Evolutionary conservation across 2,797 vertebrate genomes (phyloP).

Genomic region (Mormyrops attenuatus): DNA sequence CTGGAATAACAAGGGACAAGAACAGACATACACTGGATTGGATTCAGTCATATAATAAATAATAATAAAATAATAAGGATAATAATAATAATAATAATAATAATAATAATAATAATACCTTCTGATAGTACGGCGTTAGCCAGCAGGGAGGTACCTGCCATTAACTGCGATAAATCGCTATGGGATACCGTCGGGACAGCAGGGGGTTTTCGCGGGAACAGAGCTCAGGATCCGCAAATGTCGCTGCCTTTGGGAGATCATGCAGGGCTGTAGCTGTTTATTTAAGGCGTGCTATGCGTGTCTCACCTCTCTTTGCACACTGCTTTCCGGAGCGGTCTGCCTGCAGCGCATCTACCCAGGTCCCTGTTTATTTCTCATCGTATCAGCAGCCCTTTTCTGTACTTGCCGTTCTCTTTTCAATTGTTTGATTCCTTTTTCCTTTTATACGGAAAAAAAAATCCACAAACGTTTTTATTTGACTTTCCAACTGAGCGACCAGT

Average conservation of each 20-base stretch:
- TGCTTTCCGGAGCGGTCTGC: background rate
- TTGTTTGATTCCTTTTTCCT: conserved; percentile 11
- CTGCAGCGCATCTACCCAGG: background rate
- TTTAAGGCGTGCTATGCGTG: background rate
- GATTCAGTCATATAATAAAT: background rate
- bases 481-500: background rate
- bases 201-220: background rate
- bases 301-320: background rate
- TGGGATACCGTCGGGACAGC: background rate
- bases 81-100: background rate
- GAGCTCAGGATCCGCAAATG: background rate
- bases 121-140: background rate
- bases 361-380: background rate
- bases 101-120: background rate
- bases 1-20: background rate
- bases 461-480: background rate
- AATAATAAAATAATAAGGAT: background rate
- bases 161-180: background rate
- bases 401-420: background rate
- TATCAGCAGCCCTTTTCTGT: background rate
- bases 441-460: conserved; percentile 9
- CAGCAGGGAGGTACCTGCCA: background rate
- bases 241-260: background rate
- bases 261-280: background rate
- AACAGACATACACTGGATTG: background rate